A percentile compares a stretch with the other conserved stretches of the same genome.
These are phyloP conservation scores for Colossoma macropomum DNA, from an alignment of 2,113 vertebrate species.

Conservation along the genomic window DNA sequence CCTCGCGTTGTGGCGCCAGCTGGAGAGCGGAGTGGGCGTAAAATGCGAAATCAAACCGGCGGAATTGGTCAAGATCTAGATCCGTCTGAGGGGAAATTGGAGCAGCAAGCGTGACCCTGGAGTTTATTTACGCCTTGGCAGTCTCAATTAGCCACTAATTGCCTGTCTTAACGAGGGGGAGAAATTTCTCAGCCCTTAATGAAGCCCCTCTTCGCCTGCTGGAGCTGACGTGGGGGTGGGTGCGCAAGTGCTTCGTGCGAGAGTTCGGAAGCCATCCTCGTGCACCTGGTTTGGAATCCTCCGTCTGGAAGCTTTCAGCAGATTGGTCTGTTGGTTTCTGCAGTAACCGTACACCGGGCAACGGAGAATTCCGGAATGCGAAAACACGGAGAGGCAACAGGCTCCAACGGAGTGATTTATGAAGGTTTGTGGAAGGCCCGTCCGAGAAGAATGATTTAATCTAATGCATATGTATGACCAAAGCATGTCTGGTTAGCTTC, in stretches of 20 bases:
- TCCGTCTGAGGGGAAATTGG: slow-evolving; percentile 21
- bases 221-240: slow-evolving; percentile 51
- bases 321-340: slow-evolving; percentile 38
- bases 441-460: slow-evolving; percentile 47
- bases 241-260: slow-evolving; percentile 16
- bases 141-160: slow-evolving; percentile 75
- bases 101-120: slow-evolving; percentile 39
- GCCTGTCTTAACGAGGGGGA: slow-evolving; percentile 66
- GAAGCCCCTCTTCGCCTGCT: slow-evolving; percentile 63
- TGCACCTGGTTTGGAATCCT: slow-evolving; percentile 35
- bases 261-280: neutral
- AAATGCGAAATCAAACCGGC: slow-evolving; percentile 52
- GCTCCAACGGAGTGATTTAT: slow-evolving; percentile 45
- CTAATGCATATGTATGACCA: neutral
- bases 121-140: slow-evolving; percentile 63
- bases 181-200: slow-evolving; percentile 70
- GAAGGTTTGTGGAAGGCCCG: slow-evolving; percentile 26
- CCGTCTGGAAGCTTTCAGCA: slow-evolving; percentile 50
- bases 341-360: slow-evolving; percentile 49
- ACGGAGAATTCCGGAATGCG: slow-evolving; percentile 49
- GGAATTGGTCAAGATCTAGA: slow-evolving; percentile 49
- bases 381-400: slow-evolving; percentile 36
- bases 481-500: neutral
- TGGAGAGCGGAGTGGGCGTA: slow-evolving; percentile 49
- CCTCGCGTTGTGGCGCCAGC: slow-evolving; percentile 35